Evolutionary conservation across 1,140 invertebrate species (phyloP), one percentile per base, ranked within the genome.

Genomic region (Drosophila lacertosa): DNA sequence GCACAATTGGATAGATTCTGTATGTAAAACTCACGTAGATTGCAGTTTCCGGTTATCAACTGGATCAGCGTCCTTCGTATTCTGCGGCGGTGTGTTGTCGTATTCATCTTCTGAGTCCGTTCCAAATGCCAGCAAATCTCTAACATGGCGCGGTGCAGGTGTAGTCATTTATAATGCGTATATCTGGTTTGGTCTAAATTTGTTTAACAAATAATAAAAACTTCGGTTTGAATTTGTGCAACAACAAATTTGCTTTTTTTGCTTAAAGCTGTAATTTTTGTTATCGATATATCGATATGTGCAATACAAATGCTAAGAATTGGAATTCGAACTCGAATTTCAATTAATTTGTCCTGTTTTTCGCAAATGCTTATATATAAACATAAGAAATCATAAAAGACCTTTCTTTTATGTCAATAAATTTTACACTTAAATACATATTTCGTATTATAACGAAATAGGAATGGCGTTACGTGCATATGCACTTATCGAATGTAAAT

Each of bases 81-180:
- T 59, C 0, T 54, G 40, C 4, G 68, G 57, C 4, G 89, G 89
- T 15, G 89, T 83, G 15, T 74, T 77, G 3, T 50, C 55, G 32
- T 78, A 79, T 54, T 91, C 83, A 13, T 91, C 90, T 2, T 91
- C 90, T 0, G 86, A 83, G 13, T 90, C 90, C 22, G 66, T 47
- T 44, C 74, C 76, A 32, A 75, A 53, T 42, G 73, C 72, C 26
- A 81, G 54, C 40, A 91, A 65, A 51, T 91, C 91, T 58, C 70
- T 79, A 42, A 84, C 70, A 47, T 88, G 73, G 11, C 86, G 80
- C 18, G 91, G 91, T 50, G 78, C 75, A 35, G 77, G 77, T 44
- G 84, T 88, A 69, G 54, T 73, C 78, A 88, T 89, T 39, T 72
- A 63, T 67, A 64, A 42, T 6, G 1, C 13, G 32, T n/a, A 24